Evolutionary conservation across 2,888 invertebrate species (phyloP), one percentile per base, ranked within the genome.

Genomic region (Chrysina gloriosa): DNA sequence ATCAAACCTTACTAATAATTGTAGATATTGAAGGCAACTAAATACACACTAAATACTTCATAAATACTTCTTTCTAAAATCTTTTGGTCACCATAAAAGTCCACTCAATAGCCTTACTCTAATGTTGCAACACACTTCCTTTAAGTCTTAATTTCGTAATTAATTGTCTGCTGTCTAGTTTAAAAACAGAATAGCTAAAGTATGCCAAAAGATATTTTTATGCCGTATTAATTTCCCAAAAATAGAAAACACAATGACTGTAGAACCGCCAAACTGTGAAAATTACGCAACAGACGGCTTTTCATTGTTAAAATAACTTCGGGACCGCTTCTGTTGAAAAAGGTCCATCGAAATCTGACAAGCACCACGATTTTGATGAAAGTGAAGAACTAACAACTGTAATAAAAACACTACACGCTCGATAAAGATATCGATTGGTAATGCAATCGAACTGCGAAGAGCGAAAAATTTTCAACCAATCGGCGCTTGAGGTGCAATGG

Each of bases 381-480:
- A 42, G 42, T 42, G n/a, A 61, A 9, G 9, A 23, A 47, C 31
- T 3, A 9, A 6, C 1, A 31, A n/a, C n/a, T 31, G 31, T 9
- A 9, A 9, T 31, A 31, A 1, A 9, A 21, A 14, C 7, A 25
- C 29, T 61, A 42, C n/a, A 27, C 23, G 27, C 36, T 25, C 31
- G 2, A 31, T 9, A 27, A 42, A 7, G 16, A 29, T 31, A 16
- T 5, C 42, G 14, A 25, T 27, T 27, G 39, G 47, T 66, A 66
- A 31, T 34, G 25, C 31, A 56, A 47, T 56, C 11, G 66, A 58
- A 29, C 58, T 47, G 21, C 58, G 66, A 66, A 58, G 34, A 56
- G 23, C 58, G 66, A 45, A 14, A 29, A 58, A 58, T 47, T 66
- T 56, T 66, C 74, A 75, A 77, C 77, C 78, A 77, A 78, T 78